A percentile compares a stretch with the other conserved stretches of the same genome.
Evolutionary conservation across 1,140 invertebrate species (phyloP).

Genomic region (Bombus impatiens): DNA sequence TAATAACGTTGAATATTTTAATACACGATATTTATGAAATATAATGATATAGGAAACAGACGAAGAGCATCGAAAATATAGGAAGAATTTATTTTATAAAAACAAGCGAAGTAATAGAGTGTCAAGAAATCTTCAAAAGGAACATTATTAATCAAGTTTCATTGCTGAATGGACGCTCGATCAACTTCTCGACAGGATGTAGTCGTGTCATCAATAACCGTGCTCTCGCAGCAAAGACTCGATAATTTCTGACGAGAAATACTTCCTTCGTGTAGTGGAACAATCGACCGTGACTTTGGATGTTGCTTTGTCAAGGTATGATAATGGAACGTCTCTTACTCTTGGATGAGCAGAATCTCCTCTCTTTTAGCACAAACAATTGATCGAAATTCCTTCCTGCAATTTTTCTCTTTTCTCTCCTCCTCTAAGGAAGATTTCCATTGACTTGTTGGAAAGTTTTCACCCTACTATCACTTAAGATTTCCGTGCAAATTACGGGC

Average conservation of each 20-base stretch:
- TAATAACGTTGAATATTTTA: too few species aligned
- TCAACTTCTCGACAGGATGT: not conserved
- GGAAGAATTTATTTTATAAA: not conserved
- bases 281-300: conserved; percentile 49
- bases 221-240: conserved; percentile 2
- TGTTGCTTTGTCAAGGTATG: conserved; percentile 19
- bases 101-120: not conserved
- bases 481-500: conserved; percentile 47
- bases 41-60: too few species aligned
- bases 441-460: conserved; percentile 42
- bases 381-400: conserved; percentile 40
- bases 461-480: conserved; percentile 41
- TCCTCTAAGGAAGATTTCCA: not conserved
- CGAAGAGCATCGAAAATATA: not conserved
- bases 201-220: conserved; percentile 34
- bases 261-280: conserved; percentile 23
- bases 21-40: not conserved
- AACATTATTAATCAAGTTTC: not conserved
- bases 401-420: conserved; percentile 4
- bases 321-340: conserved; percentile 35
- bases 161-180: not conserved
- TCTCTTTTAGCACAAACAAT: conserved; percentile 50
- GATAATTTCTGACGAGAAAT: conserved; percentile 29
- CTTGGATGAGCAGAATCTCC: conserved; percentile 2
- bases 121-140: too few species aligned